Evolutionary conservation across 2,797 vertebrate species (phyloP).

Genomic region (Spinus pinus): DNA sequence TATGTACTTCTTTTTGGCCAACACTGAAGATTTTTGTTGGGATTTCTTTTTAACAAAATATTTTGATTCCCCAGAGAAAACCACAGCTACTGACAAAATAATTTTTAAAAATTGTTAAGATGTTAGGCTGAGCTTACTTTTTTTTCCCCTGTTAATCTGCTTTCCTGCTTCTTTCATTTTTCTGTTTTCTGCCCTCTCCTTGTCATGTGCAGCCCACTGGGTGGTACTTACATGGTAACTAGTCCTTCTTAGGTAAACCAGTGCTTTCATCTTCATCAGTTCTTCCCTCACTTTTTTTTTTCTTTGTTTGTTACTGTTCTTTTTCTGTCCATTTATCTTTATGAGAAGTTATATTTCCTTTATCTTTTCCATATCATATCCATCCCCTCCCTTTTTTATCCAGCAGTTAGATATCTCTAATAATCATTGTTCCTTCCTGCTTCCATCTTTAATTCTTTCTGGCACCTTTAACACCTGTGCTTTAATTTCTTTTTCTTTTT

Average conservation of each 20-base stretch:
- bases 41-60: neutral
- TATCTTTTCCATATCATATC: neutral
- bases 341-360: neutral
- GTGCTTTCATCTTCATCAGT: neutral
- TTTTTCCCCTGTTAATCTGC: neutral
- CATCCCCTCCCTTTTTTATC: neutral
- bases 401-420: neutral
- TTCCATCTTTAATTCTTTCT: neutral
- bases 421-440: neutral
- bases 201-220: neutral
- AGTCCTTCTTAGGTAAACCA: neutral
- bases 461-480: neutral
- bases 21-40: neutral
- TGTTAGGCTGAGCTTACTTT: neutral
- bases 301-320: neutral
- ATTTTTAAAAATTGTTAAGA: neutral
- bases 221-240: neutral
- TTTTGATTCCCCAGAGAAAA: neutral
- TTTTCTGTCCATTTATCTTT: neutral
- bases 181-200: neutral
- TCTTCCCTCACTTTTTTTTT: neutral
- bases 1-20: neutral
- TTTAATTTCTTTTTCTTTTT: constrained; percentile 2
- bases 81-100: neutral
- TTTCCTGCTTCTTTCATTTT: neutral